A percentile compares a stretch with the other conserved stretches of the same genome.
Evolutionary conservation across 2,113 vertebrate genomes (phyloP).

Genomic region (Raja brachyura): DNA sequence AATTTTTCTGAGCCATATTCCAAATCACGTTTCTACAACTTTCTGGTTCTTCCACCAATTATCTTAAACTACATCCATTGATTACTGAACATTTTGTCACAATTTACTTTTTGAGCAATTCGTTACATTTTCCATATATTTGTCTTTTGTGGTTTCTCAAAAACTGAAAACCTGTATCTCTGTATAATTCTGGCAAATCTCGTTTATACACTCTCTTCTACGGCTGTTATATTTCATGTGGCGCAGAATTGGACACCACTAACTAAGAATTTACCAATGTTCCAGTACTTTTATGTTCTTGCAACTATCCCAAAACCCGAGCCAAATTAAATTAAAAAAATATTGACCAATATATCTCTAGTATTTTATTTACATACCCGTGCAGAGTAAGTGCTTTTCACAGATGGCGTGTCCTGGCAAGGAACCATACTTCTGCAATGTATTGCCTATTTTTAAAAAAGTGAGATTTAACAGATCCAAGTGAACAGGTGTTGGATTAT

Average conservation of each 20-base stretch:
- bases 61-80: neutral
- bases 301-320: too few species aligned
- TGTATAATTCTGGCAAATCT: neutral
- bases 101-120: neutral
- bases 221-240: neutral
- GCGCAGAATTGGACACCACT: neutral
- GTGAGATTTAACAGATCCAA: neutral
- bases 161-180: neutral
- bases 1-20: too few species aligned
- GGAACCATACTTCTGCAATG: conserved; percentile 91
- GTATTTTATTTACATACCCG: conserved; percentile 61
- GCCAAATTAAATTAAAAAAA: neutral
- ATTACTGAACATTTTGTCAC: neutral
- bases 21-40: neutral
- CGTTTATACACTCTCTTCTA: neutral
- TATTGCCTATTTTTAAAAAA: conserved; percentile 60
- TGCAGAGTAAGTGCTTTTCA: conserved; percentile 90
- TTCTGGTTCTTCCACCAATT: neutral
- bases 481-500: neutral
- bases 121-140: neutral
- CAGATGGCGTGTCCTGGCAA: conserved; percentile 86
- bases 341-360: neutral
- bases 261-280: neutral
- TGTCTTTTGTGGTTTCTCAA: neutral
- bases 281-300: too few species aligned